Percentiles rank a stretch among this genome's conserved stretches.
These are phyloP conservation scores for Himantopus leucocephalus DNA, from an alignment of 2,113 vertebrate genomes.

Conservation along the genomic window DNA sequence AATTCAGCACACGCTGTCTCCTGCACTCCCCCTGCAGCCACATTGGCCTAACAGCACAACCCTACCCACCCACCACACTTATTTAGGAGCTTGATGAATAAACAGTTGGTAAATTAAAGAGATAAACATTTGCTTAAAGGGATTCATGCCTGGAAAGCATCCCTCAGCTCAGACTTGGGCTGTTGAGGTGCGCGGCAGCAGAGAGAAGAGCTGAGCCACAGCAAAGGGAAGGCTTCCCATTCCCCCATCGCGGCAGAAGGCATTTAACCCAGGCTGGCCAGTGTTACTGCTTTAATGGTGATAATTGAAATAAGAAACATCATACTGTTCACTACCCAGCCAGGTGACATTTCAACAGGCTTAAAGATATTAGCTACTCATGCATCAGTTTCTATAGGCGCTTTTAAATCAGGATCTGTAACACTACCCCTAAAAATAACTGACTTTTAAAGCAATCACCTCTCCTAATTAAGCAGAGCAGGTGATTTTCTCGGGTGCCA, in stretches of 20 bases:
- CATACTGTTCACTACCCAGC: not conserved
- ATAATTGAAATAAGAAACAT: not conserved
- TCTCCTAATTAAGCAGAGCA: not conserved
- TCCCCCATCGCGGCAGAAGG: not conserved
- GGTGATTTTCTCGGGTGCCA: not conserved
- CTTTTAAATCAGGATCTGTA: not conserved
- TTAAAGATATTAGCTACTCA: not conserved
- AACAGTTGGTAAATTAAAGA: not conserved
- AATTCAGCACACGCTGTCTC: not conserved
- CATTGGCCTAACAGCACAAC: not conserved
- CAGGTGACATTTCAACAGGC: not conserved
- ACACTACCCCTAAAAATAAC: not conserved
- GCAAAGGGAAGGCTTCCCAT: not conserved
- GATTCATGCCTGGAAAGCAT: not conserved
- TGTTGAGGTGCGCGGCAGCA: not conserved
- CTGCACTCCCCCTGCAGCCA: not conserved
- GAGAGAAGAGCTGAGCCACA: not conserved
- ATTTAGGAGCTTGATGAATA: not conserved
- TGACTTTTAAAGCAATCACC: not conserved
- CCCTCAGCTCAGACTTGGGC: not conserved
- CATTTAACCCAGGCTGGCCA: not conserved
- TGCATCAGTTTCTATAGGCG: fast-evolving
- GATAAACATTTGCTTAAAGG: not conserved
- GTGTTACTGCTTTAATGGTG: no score
- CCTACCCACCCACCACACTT: not conserved